Base-by-base conservation (phyloP, 2,888 invertebrate species). In the Boloria euphrosyne region DNA sequence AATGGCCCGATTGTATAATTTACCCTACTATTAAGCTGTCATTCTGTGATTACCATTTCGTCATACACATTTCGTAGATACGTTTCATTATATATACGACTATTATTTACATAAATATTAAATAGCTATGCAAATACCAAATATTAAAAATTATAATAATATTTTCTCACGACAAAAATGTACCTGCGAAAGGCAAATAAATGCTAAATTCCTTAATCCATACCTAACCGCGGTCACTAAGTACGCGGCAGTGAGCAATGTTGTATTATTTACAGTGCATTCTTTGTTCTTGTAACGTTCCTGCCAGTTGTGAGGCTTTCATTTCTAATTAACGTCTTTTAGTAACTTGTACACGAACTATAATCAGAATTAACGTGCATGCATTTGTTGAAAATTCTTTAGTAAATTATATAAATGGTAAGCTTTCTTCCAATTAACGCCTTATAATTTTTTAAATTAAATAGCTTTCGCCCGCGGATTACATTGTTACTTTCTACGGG, bases 241-340 rank as follows among this genome's bases (percentile, higher is more conserved):
- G 57, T 44, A 38, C 6, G 6, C 31, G 14, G 27, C 17, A 17
- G 31, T 47, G 17, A 31, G 47, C 31, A 31, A 13, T 49, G 49
- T 54, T 59, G 57, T 62, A 49, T 51, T 55, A 50, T 68, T 66
- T 49, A 51, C 52, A 64, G 47, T 60, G 51, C 64, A 67, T 67
- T 68, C 70, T 69, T 70, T 72, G 71, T 69, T 59, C 64, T 38
- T 66, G 67, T 63, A 61, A 67, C 61, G 58, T 68, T 67, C 62
- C 67, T 46, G 16, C 44, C 62, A 58, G 67, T 72, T 66, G 65
- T 51, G 51, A 65, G 52, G 67, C 66, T 67, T 69, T 68, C 67
- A 61, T 71, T 70, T 46, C 31, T 55, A 49, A 71, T 71, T 71
- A 71, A 58, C 68, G 51, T 52, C 52, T 68, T 64, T 68, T 71